Percentiles rank a stretch among this genome's conserved stretches.
phyloP scores from a whole-genome alignment of 1,140 invertebrate genomes.

The Meteorus sp. region DNA sequence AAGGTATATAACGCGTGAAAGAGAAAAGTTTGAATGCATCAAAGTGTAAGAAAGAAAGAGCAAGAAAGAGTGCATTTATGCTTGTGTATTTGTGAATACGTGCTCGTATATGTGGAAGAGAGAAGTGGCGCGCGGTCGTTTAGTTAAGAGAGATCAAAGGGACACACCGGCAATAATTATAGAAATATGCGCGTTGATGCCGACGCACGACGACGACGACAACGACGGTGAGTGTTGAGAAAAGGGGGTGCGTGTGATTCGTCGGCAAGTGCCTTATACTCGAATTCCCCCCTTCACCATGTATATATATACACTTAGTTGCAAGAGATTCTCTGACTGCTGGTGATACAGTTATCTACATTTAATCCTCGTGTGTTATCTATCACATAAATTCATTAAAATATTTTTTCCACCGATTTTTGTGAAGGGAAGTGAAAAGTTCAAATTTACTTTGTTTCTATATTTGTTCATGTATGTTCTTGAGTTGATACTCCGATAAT shows the following conservation, averaged over 20 bases:
- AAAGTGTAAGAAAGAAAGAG: not conserved
- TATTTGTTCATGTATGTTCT: too few relatives aligned
- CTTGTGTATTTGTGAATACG: too few relatives aligned
- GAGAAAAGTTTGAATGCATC: not conserved
- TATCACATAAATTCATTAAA: too few relatives aligned
- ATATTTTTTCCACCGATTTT: too few relatives aligned
- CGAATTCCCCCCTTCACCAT: not conserved
- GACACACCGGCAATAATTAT: slow-evolving; percentile 20
- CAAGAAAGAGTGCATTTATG: too few relatives aligned
- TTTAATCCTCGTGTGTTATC: too few relatives aligned
- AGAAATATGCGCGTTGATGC: slow-evolving; percentile 20
- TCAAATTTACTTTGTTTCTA: too few relatives aligned
- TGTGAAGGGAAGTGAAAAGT: too few relatives aligned
- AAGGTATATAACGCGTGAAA: slow-evolving; percentile 17
- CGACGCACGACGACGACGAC: slow-evolving; percentile 1
- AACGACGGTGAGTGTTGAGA: slow-evolving; percentile 2
- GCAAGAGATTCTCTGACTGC: too few relatives aligned
- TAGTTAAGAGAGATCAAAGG: slow-evolving; percentile 21
- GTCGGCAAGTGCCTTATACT: slow-evolving; percentile 16
- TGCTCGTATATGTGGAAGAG: not conserved
- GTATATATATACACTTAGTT: too few relatives aligned
- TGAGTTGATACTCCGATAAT: too few relatives aligned
- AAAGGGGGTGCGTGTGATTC: slow-evolving; percentile 17
- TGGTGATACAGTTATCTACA: too few relatives aligned
- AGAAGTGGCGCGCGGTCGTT: slow-evolving; percentile 6